Percentiles rank a stretch among this genome's conserved stretches.
These are phyloP conservation scores for Drosophila cognata DNA, from an alignment of 2,888 invertebrate species.

Conservation along the genomic window DNA sequence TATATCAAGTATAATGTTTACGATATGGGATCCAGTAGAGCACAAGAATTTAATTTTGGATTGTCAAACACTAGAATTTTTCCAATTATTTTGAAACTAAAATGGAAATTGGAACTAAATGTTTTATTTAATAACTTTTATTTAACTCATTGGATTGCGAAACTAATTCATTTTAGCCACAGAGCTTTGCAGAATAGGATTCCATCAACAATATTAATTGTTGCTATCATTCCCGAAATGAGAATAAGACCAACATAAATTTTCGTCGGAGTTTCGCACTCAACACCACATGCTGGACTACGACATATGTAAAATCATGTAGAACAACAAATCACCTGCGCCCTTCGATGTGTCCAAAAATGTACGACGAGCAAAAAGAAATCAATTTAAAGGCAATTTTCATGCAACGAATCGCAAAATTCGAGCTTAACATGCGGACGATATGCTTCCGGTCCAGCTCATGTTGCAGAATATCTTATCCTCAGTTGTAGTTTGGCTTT, in stretches of 20 bases:
- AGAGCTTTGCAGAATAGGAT: not conserved
- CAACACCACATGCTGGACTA: not conserved
- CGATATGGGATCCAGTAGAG: not conserved
- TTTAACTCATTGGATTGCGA: not conserved
- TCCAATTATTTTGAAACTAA: no score
- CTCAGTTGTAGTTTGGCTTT: slow-evolving; percentile 35
- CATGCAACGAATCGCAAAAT: slow-evolving; percentile 72
- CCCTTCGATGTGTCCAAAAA: slow-evolving; percentile 5
- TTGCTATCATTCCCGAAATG: not conserved
- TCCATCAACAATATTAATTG: not conserved
- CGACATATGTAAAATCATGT: slow-evolving; percentile 4
- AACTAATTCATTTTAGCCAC: not conserved
- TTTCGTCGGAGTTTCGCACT: slow-evolving; percentile 3
- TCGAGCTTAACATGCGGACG: slow-evolving; percentile 70
- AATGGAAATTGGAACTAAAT: not conserved
- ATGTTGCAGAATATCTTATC: slow-evolving; percentile 56
- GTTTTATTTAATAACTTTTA: not conserved
- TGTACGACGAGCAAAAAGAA: slow-evolving; percentile 16
- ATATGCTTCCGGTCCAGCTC: slow-evolving; percentile 65
- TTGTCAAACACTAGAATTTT: not conserved
- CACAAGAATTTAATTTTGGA: not conserved
- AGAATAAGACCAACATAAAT: not conserved
- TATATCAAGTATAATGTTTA: slow-evolving; percentile 8
- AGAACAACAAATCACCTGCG: slow-evolving; percentile 41
- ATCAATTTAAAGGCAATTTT: slow-evolving; percentile 67